Conservation (phyloP, 2,888 invertebrate genomes). For the Ametastegia equiseti region DNA sequence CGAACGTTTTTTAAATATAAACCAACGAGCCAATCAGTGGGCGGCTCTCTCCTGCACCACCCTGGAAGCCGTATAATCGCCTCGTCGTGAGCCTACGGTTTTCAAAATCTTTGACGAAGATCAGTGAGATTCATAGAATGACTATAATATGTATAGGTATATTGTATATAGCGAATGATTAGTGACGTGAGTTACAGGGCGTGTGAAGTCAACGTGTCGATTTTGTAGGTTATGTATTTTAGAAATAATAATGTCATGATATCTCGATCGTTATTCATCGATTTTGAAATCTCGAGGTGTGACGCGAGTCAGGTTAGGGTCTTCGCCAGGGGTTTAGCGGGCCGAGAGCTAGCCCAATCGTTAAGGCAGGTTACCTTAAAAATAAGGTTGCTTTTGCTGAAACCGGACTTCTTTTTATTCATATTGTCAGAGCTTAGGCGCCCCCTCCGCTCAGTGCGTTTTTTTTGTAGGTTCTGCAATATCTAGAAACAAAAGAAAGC, state of each 20-base stretch:
- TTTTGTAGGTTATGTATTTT: background rate
- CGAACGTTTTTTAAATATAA: slow-evolving; percentile 73
- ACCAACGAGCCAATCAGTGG: slow-evolving; percentile 76
- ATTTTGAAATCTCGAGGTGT: slow-evolving; percentile 47
- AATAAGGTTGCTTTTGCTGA: slow-evolving; percentile 98
- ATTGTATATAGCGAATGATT: no score
- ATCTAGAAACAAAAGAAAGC: slow-evolving; percentile 95
- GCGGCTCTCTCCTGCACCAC: slow-evolving; percentile 71
- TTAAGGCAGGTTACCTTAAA: slow-evolving; percentile 94
- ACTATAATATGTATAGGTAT: no score
- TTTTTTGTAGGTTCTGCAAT: slow-evolving; percentile 99
- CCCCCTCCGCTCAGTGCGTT: slow-evolving; percentile 98
- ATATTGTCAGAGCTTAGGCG: slow-evolving; percentile 95
- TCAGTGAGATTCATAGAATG: slow-evolving; percentile 53
- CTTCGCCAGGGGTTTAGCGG: slow-evolving; percentile 54
- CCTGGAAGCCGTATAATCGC: slow-evolving; percentile 58
- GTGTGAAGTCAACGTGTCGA: background rate
- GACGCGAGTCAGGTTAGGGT: slow-evolving; percentile 52
- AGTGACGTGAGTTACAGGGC: background rate
- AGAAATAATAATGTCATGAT: background rate
- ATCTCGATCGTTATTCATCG: slow-evolving; percentile 24
- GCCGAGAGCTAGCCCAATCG: slow-evolving; percentile 72
- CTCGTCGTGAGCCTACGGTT: slow-evolving; percentile 22
- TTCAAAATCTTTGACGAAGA: slow-evolving; percentile 53
- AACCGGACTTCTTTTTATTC: slow-evolving; percentile 92